These are phyloP conservation scores for Leucania comma DNA, from an alignment of 2,888 invertebrate species.

Conservation along the genomic window DNA sequence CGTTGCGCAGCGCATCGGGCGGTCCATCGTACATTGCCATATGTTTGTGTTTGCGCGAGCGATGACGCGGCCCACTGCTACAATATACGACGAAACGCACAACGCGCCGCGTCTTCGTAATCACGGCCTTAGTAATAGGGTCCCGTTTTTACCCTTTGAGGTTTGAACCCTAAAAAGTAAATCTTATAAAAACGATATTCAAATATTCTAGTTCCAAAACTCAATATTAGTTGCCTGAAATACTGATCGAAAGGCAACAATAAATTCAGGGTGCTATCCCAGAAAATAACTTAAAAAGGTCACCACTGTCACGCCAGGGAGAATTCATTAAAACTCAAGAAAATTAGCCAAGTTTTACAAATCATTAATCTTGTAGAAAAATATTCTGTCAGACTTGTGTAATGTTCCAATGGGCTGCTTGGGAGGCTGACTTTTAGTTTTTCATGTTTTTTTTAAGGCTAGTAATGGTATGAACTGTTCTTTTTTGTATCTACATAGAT, in stretches of 20 bases:
- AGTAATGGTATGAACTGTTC: background rate
- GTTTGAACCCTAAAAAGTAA: no score
- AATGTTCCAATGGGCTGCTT: slow-evolving; percentile 21
- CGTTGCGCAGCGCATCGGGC: no score
- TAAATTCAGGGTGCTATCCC: slow-evolving; percentile 36
- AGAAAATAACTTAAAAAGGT: slow-evolving; percentile 57
- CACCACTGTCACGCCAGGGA: slow-evolving; percentile 51
- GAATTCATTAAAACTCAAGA: slow-evolving; percentile 73
- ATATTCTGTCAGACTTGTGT: slow-evolving; percentile 55
- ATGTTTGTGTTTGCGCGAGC: no score
- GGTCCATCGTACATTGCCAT: no score
- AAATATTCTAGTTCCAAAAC: slow-evolving; percentile 23
- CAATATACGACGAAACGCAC: no score
- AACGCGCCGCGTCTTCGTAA: no score
- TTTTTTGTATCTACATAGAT: background rate
- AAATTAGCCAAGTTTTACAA: slow-evolving; percentile 77
- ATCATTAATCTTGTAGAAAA: slow-evolving; percentile 75
- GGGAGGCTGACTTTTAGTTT: slow-evolving; percentile 6
- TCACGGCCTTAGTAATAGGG: no score
- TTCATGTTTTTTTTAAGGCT: background rate
- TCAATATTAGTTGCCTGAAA: slow-evolving; percentile 21
- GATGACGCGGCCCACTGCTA: no score
- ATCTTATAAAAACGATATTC: slow-evolving; percentile 7
- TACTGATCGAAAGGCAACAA: slow-evolving; percentile 40
- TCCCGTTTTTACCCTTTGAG: no score